Base-by-base conservation (phyloP, 2,113 vertebrate genomes). In the Phylloscopus whistleri region DNA sequence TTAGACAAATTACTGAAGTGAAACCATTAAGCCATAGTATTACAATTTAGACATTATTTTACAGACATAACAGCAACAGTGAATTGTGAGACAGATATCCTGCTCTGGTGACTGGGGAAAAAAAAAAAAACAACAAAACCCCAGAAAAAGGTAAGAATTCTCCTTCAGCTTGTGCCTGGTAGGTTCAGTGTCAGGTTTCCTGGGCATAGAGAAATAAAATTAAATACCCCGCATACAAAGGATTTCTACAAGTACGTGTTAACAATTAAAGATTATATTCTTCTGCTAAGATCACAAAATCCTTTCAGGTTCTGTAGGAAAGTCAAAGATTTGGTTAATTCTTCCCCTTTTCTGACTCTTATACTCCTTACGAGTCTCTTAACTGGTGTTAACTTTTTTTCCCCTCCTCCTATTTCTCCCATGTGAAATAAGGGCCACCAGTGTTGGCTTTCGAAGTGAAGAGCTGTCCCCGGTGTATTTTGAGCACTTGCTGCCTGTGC, bases 151-250 rank as follows among this genome's bases (percentile, higher is more conserved):
- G 11, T 21, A 75, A 78, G 13, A 33, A 17, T 39, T 70, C 16
- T 49, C 18, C n/a, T 82, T 39, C 14, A 67, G 1, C 30, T n/a
- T 37, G 10, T 35, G 22, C 17, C 43, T 78, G 27, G 18, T 21
- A 64, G 28, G 20, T 70, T 87, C 56, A 51, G 48, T 30, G 51
- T 82, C 5, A 22, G 11, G 21, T 43, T 79, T 76, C 24, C 26
- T 62, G 20, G 8, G 28, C 24, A 44, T 0, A 59, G 17, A 66
- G 30, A 26, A 66, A 17, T 23, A 15, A 69, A 49, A 60, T 33
- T 3, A 86, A 73, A 77, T 28, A 21, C 4, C 13, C 27, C 5
- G 0, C 0, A 1, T 24, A 44, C 6, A 55, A 58, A 75, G 10
- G 16, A 33, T 63, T 90, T 58, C 35, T 76, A 9, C 8, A 46